phyloP scores from a whole-genome alignment of 1,140 invertebrate genomes.

The Drosophila repletoides region DNA sequence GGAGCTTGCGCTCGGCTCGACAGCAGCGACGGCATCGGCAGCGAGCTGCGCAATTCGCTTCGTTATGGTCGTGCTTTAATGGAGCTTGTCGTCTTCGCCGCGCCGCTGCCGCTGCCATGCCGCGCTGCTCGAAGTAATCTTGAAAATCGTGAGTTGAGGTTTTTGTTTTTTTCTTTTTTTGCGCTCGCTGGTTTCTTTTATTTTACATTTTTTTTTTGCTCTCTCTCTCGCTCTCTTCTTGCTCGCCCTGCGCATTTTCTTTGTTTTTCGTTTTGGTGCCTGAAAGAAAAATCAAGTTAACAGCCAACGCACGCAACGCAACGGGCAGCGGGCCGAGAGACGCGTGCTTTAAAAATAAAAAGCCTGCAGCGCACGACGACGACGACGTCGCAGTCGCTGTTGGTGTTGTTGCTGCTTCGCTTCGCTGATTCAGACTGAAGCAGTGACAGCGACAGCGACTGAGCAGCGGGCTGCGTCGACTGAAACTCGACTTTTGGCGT shows the following conservation, averaged over 20 bases:
- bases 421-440: slow-evolving; percentile 63
- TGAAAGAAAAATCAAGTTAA: slow-evolving; percentile 78
- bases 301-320: slow-evolving; percentile 59
- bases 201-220: slow-evolving; percentile 12
- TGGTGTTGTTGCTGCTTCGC: slow-evolving; percentile 47
- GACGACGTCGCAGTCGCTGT: slow-evolving; percentile 20
- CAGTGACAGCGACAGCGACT: slow-evolving; percentile 26
- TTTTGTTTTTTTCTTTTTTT: too few relatives aligned
- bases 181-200: slow-evolving; percentile 44
- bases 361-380: slow-evolving; percentile 55
- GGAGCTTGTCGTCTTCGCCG: slow-evolving; percentile 33
- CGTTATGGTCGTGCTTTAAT: slow-evolving; percentile 47
- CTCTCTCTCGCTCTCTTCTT: slow-evolving; percentile 22
- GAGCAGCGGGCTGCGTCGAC: slow-evolving; percentile 34
- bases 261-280: slow-evolving; percentile 65
- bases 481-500: slow-evolving; percentile 69
- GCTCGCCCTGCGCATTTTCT: slow-evolving; percentile 69
- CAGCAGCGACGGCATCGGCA: slow-evolving; percentile 13
- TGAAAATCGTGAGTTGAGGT: slow-evolving; percentile 73
- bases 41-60: slow-evolving; percentile 15
- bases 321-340: slow-evolving; percentile 22
- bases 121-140: slow-evolving; percentile 54
- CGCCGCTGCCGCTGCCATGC: neutral
- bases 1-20: slow-evolving; percentile 43
- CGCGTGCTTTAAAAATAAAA: slow-evolving; percentile 57